Evolutionary conservation across 2,797 vertebrate species (phyloP).

Genomic region (Mormyrus hasselquistii): DNA sequence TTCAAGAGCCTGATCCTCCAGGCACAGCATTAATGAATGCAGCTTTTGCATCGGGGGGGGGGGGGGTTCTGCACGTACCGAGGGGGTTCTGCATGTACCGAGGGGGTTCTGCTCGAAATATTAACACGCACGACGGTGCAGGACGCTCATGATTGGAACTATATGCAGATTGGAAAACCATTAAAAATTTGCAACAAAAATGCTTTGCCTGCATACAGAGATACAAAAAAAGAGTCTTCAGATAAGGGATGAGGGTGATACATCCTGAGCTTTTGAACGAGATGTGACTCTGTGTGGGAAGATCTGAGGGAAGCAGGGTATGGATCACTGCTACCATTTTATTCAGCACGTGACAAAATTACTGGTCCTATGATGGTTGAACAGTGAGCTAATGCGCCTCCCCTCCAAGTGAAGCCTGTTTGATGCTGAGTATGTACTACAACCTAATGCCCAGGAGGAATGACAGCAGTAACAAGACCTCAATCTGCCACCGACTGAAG

Average conservation of each 20-base stretch:
- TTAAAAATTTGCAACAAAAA: neutral
- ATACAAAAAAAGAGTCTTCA: neutral
- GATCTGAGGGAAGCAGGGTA: neutral
- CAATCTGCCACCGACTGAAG: slow-evolving; percentile 49
- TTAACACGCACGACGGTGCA: slow-evolving; percentile 37
- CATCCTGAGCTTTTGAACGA: neutral
- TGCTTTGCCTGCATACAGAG: neutral
- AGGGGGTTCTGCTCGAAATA: slow-evolving; percentile 56
- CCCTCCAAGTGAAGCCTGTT: neutral
- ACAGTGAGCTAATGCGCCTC: neutral
- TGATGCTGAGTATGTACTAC: neutral
- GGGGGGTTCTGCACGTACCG: slow-evolving; percentile 46
- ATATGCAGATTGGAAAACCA: neutral
- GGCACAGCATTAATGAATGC: slow-evolving; percentile 61
- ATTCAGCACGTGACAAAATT: neutral
- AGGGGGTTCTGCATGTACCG: slow-evolving; percentile 51
- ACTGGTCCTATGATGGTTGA: neutral
- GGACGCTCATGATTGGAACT: slow-evolving; percentile 30
- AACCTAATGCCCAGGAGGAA: neutral
- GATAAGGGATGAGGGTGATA: neutral
- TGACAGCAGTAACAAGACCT: slow-evolving; percentile 39
- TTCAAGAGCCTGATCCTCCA: slow-evolving; percentile 63
- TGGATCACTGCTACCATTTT: neutral
- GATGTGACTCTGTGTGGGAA: neutral
- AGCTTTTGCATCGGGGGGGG: slow-evolving; percentile 60